phyloP scores from a whole-genome alignment of 2,888 invertebrate genomes.

The Beris morrisii region DNA sequence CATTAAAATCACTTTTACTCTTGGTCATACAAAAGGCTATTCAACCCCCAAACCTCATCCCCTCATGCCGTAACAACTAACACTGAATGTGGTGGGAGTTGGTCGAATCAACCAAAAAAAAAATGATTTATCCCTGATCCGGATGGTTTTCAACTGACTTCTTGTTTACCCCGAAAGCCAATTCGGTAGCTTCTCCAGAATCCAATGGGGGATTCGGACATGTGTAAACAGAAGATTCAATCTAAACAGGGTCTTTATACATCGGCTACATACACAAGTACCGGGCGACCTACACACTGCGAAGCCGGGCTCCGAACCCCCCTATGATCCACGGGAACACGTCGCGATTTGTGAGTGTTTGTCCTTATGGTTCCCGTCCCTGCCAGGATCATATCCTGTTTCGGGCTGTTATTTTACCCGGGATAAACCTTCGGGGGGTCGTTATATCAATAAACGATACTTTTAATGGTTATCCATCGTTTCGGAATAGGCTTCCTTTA shows the following conservation, averaged over 20 bases:
- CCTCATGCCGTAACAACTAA: background rate
- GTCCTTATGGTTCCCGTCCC: constrained; percentile 27
- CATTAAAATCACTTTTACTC: constrained; percentile 39
- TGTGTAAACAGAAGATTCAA: constrained; percentile 37
- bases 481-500: constrained; percentile 30
- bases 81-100: too few species aligned
- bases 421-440: constrained; percentile 32
- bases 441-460: constrained; percentile 36
- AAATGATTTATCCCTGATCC: constrained; percentile 28
- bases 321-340: constrained; percentile 30
- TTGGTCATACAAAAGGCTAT: background rate
- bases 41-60: background rate
- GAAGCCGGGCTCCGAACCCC: constrained; percentile 20
- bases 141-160: constrained; percentile 28
- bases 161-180: constrained; percentile 31
- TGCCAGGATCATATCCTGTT: constrained; percentile 26
- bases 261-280: constrained; percentile 23
- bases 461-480: constrained; percentile 34
- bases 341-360: constrained; percentile 36
- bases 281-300: constrained; percentile 7
- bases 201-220: constrained; percentile 35
- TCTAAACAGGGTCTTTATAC: constrained; percentile 28
- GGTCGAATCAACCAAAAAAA: background rate
- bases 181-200: constrained; percentile 22
- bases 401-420: constrained; percentile 31